Conservation (phyloP, 1,140 invertebrate species). For the Intoshia linei region DNA sequence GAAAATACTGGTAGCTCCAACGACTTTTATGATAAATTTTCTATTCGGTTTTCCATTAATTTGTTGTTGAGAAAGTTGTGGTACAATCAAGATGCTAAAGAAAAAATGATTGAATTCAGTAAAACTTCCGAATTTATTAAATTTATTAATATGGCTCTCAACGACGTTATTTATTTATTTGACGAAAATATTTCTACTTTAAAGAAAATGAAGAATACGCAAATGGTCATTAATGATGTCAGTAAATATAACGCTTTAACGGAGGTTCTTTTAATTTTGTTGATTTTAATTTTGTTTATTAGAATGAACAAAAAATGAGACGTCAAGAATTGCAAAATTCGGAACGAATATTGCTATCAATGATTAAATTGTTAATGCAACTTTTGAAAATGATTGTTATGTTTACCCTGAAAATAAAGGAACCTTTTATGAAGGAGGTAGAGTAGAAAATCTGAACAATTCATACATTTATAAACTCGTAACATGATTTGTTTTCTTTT, state of each 20-base stretch:
- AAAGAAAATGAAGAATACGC: slow-evolving; percentile 70
- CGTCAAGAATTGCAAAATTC: neutral
- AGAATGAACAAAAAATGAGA: too few species aligned
- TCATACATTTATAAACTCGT: too few species aligned
- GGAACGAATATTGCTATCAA: neutral
- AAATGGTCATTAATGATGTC: slow-evolving; percentile 43
- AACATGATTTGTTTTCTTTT: too few species aligned
- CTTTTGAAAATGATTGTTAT: too few species aligned
- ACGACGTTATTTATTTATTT: slow-evolving; percentile 77
- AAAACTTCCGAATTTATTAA: slow-evolving; percentile 54
- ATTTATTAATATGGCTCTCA: slow-evolving; percentile 95
- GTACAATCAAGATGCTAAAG: slow-evolving; percentile 12
- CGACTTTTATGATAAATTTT: slow-evolving; percentile 96
- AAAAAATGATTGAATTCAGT: slow-evolving; percentile 7
- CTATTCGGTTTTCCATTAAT: slow-evolving; percentile 79
- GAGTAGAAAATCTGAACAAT: too few species aligned
- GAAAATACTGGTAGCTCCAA: slow-evolving; percentile 79
- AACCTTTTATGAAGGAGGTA: too few species aligned
- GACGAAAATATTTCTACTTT: slow-evolving; percentile 75
- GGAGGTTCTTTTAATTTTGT: slow-evolving; percentile 9
- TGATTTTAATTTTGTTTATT: neutral
- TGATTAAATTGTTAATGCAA: too few species aligned
- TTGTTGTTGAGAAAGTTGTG: slow-evolving; percentile 47
- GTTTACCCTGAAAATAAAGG: too few species aligned
- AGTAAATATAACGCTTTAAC: slow-evolving; percentile 32